Base-by-base conservation (phyloP, 2,888 invertebrate genomes). In the Sturmia bella region DNA sequence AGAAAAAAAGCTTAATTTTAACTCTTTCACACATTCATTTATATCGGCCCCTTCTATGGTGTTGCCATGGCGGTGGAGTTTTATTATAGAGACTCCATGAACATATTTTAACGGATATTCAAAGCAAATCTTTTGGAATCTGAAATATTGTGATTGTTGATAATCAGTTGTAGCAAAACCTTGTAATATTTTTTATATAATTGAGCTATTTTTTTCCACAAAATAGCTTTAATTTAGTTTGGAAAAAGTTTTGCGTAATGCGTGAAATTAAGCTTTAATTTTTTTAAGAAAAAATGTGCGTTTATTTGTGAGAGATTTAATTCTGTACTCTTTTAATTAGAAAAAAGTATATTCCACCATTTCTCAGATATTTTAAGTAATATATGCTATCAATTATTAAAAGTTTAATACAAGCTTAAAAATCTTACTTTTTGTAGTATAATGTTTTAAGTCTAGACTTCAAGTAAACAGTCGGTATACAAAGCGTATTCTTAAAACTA, bases 141-240 rank as follows among this genome's bases (percentile, higher is more conserved):
- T 82, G 69, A 78, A 78, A 74, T 78, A 78, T 77, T 77, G 66
- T 69, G 77, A 81, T 77, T 72, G 54, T 64, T 78, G 77, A 70
- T 72, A 76, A 66, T 66, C 52, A 17, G 48, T 24, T 17, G n/a
- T 27, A 19, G 12, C 56, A 57, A 39, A 56, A 56, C 27, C 45
- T 64, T 74, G 39, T 74, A 63, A 74, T 37, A 17, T 74, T 74
- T 74, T n/a, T 43, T 32, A 68, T 54, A 57, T 37, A 43, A 21
- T 56, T 45, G 13, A 54, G 56, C 41, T 48, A 24, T 64, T 9
- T 15, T 24, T 15, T 24, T 56, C 4, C 37, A 48, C 45, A 32
- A 56, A 56, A 64, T 24, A 24, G 5, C 32, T 17, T 48, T 13
- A 17, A 24, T 48, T 48, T 48, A 45, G 21, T 0, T 9, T 15